These are phyloP conservation scores for Bombus breviceps DNA, from an alignment of 1,140 invertebrate species.

Conservation along the genomic window DNA sequence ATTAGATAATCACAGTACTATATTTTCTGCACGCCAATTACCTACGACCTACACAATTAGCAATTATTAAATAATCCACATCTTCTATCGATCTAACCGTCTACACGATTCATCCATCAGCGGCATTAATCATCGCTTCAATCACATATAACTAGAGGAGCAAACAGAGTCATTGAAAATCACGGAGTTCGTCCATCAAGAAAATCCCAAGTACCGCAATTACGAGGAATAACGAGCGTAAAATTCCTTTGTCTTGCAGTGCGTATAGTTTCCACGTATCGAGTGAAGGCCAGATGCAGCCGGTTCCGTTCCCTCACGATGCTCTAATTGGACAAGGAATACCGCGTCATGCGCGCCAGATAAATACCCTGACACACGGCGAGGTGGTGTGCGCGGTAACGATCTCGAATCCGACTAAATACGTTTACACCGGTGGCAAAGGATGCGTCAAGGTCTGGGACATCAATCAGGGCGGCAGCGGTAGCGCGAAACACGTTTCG, in stretches of 20 bases:
- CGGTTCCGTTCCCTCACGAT: constrained; percentile 98
- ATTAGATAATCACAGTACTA: background rate
- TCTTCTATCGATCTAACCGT: background rate
- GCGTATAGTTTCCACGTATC: constrained; percentile 97
- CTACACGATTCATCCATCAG: background rate
- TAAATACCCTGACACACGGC: constrained; percentile 96
- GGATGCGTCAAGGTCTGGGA: constrained; percentile 99
- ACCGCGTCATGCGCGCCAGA: constrained; percentile 94
- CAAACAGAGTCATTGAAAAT: background rate
- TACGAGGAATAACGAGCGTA: background rate
- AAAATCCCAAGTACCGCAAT: background rate
- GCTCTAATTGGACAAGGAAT: constrained; percentile 97
- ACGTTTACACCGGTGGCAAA: constrained; percentile 99
- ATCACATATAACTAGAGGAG: background rate
- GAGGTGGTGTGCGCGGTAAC: constrained; percentile 96
- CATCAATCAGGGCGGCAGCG: constrained; percentile 92
- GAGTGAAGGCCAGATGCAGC: constrained; percentile 94
- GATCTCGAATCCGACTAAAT: constrained; percentile 95
- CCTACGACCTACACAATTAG: background rate
- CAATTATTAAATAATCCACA: background rate
- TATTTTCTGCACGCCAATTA: background rate
- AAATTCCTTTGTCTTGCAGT: constrained; percentile 83
- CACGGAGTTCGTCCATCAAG: background rate
- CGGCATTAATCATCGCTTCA: background rate
- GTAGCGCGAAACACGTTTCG: constrained; percentile 90